Base-by-base conservation (phyloP, 2,113 vertebrate genomes). In the Cygnus buccinator region DNA sequence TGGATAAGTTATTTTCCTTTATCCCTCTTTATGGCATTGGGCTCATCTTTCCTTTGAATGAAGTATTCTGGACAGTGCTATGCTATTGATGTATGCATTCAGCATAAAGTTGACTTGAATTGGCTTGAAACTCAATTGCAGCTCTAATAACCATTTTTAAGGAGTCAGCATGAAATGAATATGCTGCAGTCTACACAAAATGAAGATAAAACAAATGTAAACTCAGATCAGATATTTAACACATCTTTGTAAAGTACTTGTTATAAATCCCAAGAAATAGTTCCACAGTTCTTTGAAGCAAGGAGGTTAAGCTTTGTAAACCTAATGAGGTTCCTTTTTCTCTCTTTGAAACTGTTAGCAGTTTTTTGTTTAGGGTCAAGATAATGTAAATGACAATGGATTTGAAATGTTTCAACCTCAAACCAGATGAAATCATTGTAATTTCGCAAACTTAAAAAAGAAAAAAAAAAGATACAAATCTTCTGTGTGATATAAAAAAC, bases 191-290 rank as follows among this genome's bases (percentile, higher is more conserved):
- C 73, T 78, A 17, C 43, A 78, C 12, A 54, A 79, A 94, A 75
- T 22, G 13, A 87, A 92, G 62, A 78, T 79, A 73, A 87, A 93
- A 65, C 46, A 86, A 81, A 75, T 89, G 48, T 93, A 90, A 94
- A 90, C 86, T 94, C 85, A 67, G 63, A 92, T 94, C 70, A 80
- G 90, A 75, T 91, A 88, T 90, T 94, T 92, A 88, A 81, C 11
- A 10, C 0, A 5, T 63, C 43, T 90, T 84, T 90, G 93, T 83
- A 31, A 77, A 59, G 26, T 67, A n/a, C 52, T 90, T 75, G 59
- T 86, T 59, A 89, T 61, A 95, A 90, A 75, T 84, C 72, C 79
- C 65, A 81, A 52, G 68, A 90, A 96, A 90, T 26, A 61, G 5
- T 59, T 93, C 20, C 11, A 11, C 3, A 0, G 9, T 25, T 46